Evolutionary conservation across 2,888 invertebrate genomes (phyloP), one percentile per base, ranked within the genome.

Genomic region (Incurvaria masculella): DNA sequence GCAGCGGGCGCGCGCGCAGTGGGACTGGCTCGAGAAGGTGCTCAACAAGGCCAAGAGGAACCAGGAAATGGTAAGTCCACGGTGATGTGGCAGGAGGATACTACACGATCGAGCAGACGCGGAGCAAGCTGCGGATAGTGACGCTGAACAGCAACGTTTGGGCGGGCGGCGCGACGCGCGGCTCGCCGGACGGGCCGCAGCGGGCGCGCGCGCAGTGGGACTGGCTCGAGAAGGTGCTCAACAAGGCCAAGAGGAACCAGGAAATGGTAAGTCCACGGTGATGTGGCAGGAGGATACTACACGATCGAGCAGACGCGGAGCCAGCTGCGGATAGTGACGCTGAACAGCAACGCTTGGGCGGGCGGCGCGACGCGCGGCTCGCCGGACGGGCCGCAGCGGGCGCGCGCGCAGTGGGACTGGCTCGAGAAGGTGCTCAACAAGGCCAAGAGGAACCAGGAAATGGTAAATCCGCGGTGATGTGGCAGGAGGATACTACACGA

Each of bases 21-120:
- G 94, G 86, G 79, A 82, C 50, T 96, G 94, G 94, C 79, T 96
- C 44, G 84, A 88, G 56, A 79, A 82, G 45, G 85, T 88, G 48
- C 81, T 95, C 39, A 75, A 80, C 48, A 88, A 87, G 63, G 90
- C 93, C 27, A 82, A 85, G 53, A 80, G 79, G 56, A 88, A 87
- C 71, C 84, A 83, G 58, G 88, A 93, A 79, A 91, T 90, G 81
- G 94, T 94, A 71, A 79, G 84, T 75, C n/a, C n/a, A n/a, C n/a
- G n/a, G n/a, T n/a, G n/a, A n/a, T n/a, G n/a, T n/a, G n/a, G 23
- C 57, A 94, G 94, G 93, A 65, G 94, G 95, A 49, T 95, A 91
- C 76, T 95, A 94, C 73, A 90, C 91, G 57, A 89, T 92, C 63
- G 91, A 91, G 65, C 86, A 89, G 61, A 14, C 33, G 14, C 33